phyloP scores from a whole-genome alignment of 2,888 invertebrate species.

The Drosophila subsilvestris region DNA sequence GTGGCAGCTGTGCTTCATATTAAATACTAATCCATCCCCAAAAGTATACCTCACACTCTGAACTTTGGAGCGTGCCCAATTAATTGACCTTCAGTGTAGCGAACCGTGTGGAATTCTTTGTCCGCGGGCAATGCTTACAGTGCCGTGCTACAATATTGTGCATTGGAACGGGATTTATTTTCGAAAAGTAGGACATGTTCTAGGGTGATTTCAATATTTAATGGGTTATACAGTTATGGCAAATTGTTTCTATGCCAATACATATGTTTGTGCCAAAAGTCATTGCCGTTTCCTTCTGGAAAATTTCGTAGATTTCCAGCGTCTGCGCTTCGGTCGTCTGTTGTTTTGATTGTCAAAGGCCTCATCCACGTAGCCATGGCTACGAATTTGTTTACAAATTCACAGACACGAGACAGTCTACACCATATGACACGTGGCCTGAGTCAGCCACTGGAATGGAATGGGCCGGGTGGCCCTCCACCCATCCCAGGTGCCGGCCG shows the following conservation, averaged over 20 bases:
- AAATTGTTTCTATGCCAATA: conserved; percentile 28
- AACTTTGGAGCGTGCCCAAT: neutral
- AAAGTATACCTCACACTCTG: neutral
- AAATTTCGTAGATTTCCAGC: conserved; percentile 53
- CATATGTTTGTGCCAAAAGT: conserved; percentile 5
- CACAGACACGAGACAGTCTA: conserved; percentile 37
- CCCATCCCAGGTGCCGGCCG: conserved; percentile 27
- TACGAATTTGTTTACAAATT: conserved; percentile 67
- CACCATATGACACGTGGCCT: conserved; percentile 55
- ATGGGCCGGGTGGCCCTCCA: conserved; percentile 2
- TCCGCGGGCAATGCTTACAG: neutral
- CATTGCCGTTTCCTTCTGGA: conserved; percentile 36
- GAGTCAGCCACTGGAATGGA: conserved; percentile 35
- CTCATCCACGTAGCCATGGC: conserved; percentile 17
- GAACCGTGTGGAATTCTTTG: neutral
- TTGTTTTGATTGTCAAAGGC: conserved; percentile 70
- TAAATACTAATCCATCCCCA: neutral
- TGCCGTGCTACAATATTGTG: neutral
- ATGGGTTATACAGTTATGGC: neutral
- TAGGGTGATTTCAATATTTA: neutral
- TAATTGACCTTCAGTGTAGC: neutral
- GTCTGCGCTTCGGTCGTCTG: conserved; percentile 54
- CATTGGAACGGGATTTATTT: neutral
- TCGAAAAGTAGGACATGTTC: neutral
- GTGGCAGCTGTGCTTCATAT: neutral